Evolutionary conservation across 2,888 invertebrate genomes (phyloP).

Genomic region (Microctonus brassicae): DNA sequence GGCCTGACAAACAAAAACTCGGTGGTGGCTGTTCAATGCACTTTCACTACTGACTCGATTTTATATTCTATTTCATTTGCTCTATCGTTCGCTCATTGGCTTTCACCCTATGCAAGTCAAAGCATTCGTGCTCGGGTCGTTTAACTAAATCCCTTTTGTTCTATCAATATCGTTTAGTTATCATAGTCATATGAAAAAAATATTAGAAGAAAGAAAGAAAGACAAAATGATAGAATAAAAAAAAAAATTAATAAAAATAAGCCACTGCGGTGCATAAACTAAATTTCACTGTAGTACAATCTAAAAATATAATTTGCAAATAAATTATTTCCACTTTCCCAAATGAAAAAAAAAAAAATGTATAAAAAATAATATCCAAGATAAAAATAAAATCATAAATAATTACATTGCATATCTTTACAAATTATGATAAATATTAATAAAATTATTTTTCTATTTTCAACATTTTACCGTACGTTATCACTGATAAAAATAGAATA

Average conservation of each 20-base stretch:
- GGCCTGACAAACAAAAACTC: slow-evolving; percentile 37
- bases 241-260: slow-evolving; percentile 14
- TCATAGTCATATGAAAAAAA: not conserved
- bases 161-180: slow-evolving; percentile 20
- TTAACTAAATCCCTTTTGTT: slow-evolving; percentile 26
- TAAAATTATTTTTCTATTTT: not conserved
- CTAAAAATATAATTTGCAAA: not conserved
- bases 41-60: slow-evolving; percentile 24
- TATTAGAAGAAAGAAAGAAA: not conserved
- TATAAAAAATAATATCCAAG: not conserved
- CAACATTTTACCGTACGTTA: not conserved
- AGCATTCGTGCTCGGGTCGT: slow-evolving; percentile 29
- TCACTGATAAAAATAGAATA: not conserved
- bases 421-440: not conserved
- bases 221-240: not conserved
- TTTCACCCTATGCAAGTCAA: slow-evolving; percentile 40
- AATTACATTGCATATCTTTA: too few species aligned
- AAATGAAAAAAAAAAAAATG: too few species aligned
- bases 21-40: slow-evolving; percentile 40
- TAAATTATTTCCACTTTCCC: not conserved
- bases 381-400: not conserved
- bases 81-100: slow-evolving; percentile 25
- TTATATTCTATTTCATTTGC: slow-evolving; percentile 13
- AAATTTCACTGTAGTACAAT: not conserved
- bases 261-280: slow-evolving; percentile 19